Percentiles rank a stretch among this genome's conserved stretches.
These are phyloP conservation scores for Melangyna quadrimaculata DNA, from an alignment of 2,888 invertebrate species.

Conservation along the genomic window DNA sequence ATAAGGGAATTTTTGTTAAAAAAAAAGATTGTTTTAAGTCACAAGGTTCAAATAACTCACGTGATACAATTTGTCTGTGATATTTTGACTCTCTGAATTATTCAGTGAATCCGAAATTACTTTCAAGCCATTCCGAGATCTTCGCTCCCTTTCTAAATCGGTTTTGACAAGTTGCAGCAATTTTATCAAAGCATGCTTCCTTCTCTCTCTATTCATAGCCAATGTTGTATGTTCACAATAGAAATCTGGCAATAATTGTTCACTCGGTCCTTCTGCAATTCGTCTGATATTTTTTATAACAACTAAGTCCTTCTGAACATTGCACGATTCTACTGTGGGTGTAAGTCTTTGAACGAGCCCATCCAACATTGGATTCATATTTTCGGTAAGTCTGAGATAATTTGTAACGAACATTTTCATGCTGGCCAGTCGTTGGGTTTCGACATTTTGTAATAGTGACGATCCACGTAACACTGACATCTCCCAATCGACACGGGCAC, in stretches of 20 bases:
- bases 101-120: constrained; percentile 94
- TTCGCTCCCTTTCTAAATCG: constrained; percentile 93
- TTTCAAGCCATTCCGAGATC: constrained; percentile 94
- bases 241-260: constrained; percentile 95
- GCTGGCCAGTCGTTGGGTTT: constrained; percentile 93
- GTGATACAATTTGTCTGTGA: constrained; percentile 95
- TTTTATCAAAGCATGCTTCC: constrained; percentile 92
- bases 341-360: constrained; percentile 82
- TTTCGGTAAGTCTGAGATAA: constrained; percentile 85
- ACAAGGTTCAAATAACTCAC: too few relatives aligned
- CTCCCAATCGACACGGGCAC: constrained; percentile 95
- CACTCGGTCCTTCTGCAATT: constrained; percentile 84
- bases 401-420: constrained; percentile 87
- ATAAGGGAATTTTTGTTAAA: too few relatives aligned
- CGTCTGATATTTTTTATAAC: constrained; percentile 80
- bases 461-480: constrained; percentile 93
- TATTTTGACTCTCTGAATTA: constrained; percentile 94
- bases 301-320: constrained; percentile 80
- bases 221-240: constrained; percentile 97
- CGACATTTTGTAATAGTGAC: constrained; percentile 92
- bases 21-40: too few relatives aligned
- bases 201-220: constrained; percentile 94
- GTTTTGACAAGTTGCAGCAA: constrained; percentile 92
- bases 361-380: constrained; percentile 90
- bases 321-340: constrained; percentile 79